Evolutionary conservation across 2,113 vertebrate genomes (phyloP).

Genomic region (Danionella cerebrum): DNA sequence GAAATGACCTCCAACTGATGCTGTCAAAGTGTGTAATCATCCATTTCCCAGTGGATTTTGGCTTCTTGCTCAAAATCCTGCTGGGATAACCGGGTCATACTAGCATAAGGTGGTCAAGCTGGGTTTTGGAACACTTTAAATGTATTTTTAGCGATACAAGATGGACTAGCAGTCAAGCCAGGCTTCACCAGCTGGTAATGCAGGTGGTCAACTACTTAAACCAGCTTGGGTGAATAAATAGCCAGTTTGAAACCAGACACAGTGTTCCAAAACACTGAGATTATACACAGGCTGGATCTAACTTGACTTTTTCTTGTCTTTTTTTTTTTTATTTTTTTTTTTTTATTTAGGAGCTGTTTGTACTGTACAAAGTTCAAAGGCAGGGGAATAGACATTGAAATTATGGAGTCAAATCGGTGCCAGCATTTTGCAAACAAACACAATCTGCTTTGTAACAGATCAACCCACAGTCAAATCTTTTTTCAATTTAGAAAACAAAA

Average conservation of each 20-base stretch:
- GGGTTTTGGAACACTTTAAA: not conserved
- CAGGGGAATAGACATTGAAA: too few relatives aligned
- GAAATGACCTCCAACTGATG: not conserved
- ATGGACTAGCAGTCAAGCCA: not conserved
- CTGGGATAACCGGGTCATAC: not conserved
- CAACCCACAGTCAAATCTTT: too few relatives aligned
- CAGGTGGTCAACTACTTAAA: constrained; percentile 13
- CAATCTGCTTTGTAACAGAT: too few relatives aligned
- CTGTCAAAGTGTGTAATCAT: constrained; percentile 46
- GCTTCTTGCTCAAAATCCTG: not conserved
- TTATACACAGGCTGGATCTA: not conserved
- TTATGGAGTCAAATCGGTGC: too few relatives aligned
- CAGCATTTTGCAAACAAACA: too few relatives aligned
- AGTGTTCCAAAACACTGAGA: not conserved
- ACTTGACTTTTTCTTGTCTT: not conserved
- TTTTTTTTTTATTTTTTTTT: too few relatives aligned
- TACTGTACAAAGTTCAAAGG: too few relatives aligned
- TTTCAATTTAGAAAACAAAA: too few relatives aligned
- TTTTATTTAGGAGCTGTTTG: too few relatives aligned
- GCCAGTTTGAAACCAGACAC: not conserved
- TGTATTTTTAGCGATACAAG: not conserved
- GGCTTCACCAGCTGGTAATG: not conserved
- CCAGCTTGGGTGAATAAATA: not conserved
- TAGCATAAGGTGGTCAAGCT: constrained; percentile 16
- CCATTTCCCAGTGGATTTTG: constrained; percentile 29